Percentiles rank a stretch among this genome's conserved stretches.
Evolutionary conservation across 2,797 vertebrate genomes (phyloP).

Genomic region (Hylomyscus alleni): DNA sequence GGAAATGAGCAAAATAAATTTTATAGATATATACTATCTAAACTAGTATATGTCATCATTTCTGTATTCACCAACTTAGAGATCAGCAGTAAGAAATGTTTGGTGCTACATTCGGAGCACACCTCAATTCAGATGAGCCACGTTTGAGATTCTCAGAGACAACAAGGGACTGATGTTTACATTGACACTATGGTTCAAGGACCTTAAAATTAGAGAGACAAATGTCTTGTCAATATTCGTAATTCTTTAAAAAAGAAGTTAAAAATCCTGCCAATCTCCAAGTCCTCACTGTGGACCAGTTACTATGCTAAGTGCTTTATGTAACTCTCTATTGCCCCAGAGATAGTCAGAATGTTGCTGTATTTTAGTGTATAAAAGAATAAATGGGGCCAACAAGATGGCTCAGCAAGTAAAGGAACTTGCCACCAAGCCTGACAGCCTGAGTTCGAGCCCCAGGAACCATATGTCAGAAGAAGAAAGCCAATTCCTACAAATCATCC

Average conservation of each 20-base stretch:
- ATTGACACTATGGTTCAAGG: background rate
- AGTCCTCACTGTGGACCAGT: background rate
- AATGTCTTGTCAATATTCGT: background rate
- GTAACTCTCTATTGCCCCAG: background rate
- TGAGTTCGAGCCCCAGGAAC: background rate
- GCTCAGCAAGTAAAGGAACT: background rate
- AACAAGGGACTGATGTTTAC: background rate
- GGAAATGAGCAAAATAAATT: background rate
- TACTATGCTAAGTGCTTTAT: background rate
- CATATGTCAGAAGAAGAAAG: background rate
- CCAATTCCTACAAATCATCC: background rate
- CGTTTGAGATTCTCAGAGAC: background rate
- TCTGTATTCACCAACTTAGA: background rate
- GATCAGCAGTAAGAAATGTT: background rate
- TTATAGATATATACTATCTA: background rate
- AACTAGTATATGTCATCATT: background rate
- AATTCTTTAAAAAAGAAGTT: background rate
- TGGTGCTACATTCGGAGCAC: background rate
- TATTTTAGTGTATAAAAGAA: background rate
- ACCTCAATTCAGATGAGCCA: background rate
- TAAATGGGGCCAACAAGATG: background rate
- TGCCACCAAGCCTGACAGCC: background rate
- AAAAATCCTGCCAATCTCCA: background rate
- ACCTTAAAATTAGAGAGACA: background rate
- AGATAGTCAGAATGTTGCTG: background rate